These are phyloP conservation scores for Drosophila cardini DNA, from an alignment of 1,140 invertebrate species.

Conservation along the genomic window DNA sequence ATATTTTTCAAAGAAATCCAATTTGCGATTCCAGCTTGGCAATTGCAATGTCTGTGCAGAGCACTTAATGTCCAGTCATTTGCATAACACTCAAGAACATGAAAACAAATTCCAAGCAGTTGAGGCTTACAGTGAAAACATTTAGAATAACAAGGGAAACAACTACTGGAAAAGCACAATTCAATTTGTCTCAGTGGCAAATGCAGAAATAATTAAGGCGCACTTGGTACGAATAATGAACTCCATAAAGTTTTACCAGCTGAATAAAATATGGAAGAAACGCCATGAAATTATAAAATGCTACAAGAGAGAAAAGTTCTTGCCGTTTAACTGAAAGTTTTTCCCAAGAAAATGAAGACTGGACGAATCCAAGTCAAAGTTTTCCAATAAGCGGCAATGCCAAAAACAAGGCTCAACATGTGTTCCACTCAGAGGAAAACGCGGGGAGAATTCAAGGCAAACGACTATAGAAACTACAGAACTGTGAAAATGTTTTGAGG, in stretches of 20 bases:
- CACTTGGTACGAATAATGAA: constrained; percentile 60
- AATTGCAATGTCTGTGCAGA: neutral
- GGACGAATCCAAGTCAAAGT: constrained; percentile 52
- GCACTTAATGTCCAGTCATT: constrained; percentile 10
- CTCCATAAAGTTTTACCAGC: constrained; percentile 53
- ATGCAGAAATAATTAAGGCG: constrained; percentile 66
- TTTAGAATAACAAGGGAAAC: constrained; percentile 28
- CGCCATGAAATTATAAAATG: constrained; percentile 63
- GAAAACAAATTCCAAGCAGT: constrained; percentile 5
- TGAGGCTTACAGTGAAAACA: constrained; percentile 13
- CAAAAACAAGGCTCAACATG: constrained; percentile 61
- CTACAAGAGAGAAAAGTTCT: constrained; percentile 56
- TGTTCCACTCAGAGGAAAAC: constrained; percentile 27
- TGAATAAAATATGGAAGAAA: constrained; percentile 47
- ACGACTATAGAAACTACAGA: constrained; percentile 38
- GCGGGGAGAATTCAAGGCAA: constrained; percentile 17
- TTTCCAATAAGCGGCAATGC: constrained; percentile 74
- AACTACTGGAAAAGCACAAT: constrained; percentile 38
- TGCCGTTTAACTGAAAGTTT: constrained; percentile 69
- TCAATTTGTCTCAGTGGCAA: constrained; percentile 52
- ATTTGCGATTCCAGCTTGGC: neutral
- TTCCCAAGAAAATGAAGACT: constrained; percentile 38
- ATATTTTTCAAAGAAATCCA: neutral
- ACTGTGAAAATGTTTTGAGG: constrained; percentile 37
- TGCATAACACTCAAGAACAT: constrained; percentile 14